Evolutionary conservation across 1,140 invertebrate species (phyloP), one percentile per base, ranked within the genome.

Genomic region (Caenorhabditis elegans): DNA sequence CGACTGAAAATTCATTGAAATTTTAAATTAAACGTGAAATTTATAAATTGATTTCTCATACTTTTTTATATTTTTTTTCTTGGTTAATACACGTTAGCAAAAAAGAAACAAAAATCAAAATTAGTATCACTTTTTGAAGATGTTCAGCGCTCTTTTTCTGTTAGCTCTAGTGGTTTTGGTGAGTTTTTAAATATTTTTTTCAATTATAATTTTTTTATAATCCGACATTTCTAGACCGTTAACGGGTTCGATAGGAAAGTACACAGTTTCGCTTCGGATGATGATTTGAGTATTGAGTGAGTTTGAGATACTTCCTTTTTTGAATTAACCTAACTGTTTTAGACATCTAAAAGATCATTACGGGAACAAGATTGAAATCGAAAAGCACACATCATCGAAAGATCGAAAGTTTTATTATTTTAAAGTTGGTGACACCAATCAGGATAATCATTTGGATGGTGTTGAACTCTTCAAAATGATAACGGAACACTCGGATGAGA

Each of bases 221-320:
- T n/a, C n/a, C n/a, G n/a, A n/a, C n/a, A 3, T 31, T 70, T 39
- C 22, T 34, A 70, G 60, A 17, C 17, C 43, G 60, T 39, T 3
- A 39, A 28, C 60, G n/a, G 60, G 22, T 70, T 70, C 60, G 28
- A 34, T 5, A 28, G 11, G 17, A n/a, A 43, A 8, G 22, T 70
- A 17, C 60, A 19, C 22, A 39, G 34, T 24, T 70, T 70, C 34
- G 60, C 60, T 0, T 70, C 60, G 34, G 26, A 31, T 36, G 60
- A 70, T 4, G 34, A 70, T 70, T 70, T 70, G 34, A 70, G 60
- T 43, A 70, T 70, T 31, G 60, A 70, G 60, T 70, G 34, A 39
- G 31, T 70, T 43, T 39, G 39, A 43, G 39, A 43, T 15, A 43
- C 15, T 43, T 43, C 15, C 39, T 43, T 43, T 43, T 43, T 8